These are phyloP conservation scores for Aphis craccivora DNA, from an alignment of 1,140 invertebrate genomes.

Conservation along the genomic window DNA sequence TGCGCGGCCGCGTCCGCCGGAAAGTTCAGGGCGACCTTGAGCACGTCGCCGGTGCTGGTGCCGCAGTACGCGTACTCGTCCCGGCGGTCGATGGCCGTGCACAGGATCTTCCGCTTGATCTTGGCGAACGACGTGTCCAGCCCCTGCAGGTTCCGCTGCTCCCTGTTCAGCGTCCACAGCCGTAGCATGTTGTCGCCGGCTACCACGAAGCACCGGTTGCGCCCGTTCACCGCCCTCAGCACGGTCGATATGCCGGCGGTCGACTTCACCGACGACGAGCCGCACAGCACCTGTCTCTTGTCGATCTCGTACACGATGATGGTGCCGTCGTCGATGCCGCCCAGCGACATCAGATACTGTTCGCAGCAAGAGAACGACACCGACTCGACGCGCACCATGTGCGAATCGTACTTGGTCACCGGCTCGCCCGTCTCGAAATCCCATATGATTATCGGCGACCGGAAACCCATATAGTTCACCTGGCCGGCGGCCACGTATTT, in stretches of 20 bases:
- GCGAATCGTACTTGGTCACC: conserved; percentile 76
- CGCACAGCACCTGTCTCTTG: conserved; percentile 72
- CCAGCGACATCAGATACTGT: conserved; percentile 82
- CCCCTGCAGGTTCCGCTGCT: conserved; percentile 73
- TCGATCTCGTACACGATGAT: conserved; percentile 78
- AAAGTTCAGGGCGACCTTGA: conserved; percentile 72
- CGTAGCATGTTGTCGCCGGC: conserved; percentile 76
- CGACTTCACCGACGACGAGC: conserved; percentile 69
- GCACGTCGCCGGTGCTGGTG: conserved; percentile 79
- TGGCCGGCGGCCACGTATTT: conserved; percentile 88
- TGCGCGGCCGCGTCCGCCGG: conserved; percentile 67
- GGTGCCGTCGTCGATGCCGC: conserved; percentile 88
- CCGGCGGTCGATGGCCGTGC: conserved; percentile 69
- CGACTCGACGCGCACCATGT: conserved; percentile 86
- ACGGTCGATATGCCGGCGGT: conserved; percentile 73
- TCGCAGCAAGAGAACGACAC: conserved; percentile 84
- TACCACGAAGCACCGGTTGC: conserved; percentile 72
- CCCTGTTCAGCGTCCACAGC: conserved; percentile 79
- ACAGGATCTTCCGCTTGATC: conserved; percentile 72
- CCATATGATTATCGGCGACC: conserved; percentile 76
- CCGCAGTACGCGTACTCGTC: conserved; percentile 83
- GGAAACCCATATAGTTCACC: conserved; percentile 88
- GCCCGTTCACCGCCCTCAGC: conserved; percentile 68
- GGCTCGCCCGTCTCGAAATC: conserved; percentile 74
- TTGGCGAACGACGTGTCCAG: conserved; percentile 77